These are phyloP conservation scores for Pseudoatta argentina DNA, from an alignment of 1,140 invertebrate species.

Conservation along the genomic window DNA sequence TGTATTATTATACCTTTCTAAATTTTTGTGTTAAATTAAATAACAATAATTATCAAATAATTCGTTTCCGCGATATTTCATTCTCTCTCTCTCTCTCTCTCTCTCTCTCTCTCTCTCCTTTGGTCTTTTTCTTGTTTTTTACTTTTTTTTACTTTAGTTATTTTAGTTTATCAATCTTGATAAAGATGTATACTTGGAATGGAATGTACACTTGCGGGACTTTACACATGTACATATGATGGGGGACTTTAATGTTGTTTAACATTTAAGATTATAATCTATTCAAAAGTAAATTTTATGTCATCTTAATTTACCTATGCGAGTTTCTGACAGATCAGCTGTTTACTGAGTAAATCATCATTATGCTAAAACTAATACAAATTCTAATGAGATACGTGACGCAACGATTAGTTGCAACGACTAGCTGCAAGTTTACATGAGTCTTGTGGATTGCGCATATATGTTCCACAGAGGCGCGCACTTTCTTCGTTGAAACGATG, in stretches of 20 bases:
- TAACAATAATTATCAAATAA: not conserved
- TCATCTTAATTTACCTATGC: conserved; percentile 8
- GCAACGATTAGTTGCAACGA: conserved; percentile 11
- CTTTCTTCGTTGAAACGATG: not conserved
- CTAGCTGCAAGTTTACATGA: not conserved
- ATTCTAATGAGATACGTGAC: conserved; percentile 13
- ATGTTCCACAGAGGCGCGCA: not conserved
- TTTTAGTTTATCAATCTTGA: not conserved
- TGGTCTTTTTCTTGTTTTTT: not conserved
- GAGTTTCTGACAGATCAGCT: not conserved
- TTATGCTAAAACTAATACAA: conserved; percentile 15
- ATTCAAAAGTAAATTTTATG: not conserved
- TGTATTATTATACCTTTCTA: not conserved
- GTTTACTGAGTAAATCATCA: conserved; percentile 25
- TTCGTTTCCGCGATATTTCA: not conserved
- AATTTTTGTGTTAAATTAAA: not conserved
- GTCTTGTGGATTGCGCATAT: not conserved
- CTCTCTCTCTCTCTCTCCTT: too few relatives aligned
- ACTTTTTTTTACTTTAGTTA: not conserved
- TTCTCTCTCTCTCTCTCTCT: not conserved
- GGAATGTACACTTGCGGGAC: too few relatives aligned
- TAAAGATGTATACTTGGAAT: not conserved
- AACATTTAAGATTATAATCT: not conserved
- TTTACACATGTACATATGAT: not conserved
- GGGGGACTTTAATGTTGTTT: not conserved